Percentiles rank a stretch among this genome's conserved stretches.
phyloP scores from a whole-genome alignment of 2,888 invertebrate genomes.

The Macrosoma leucophasiata region DNA sequence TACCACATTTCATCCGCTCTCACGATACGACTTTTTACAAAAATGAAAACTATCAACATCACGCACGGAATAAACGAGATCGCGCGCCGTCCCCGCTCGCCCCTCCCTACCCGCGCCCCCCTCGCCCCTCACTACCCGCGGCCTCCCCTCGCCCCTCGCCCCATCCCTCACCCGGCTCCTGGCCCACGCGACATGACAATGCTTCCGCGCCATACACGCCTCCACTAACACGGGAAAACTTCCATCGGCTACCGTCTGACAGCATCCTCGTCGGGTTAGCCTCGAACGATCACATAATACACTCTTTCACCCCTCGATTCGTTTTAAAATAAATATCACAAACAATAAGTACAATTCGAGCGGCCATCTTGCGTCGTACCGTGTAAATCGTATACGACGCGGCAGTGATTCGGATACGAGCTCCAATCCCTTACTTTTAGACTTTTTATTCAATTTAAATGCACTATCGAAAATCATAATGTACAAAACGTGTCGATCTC shows the following conservation, averaged over 20 bases:
- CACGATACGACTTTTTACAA: conserved; percentile 77
- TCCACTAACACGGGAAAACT: not conserved
- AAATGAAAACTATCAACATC: conserved; percentile 76
- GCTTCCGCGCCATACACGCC: not conserved
- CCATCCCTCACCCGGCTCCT: not conserved
- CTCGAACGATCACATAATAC: not conserved
- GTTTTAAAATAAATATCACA: conserved; percentile 8
- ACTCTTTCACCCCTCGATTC: conserved; percentile 15
- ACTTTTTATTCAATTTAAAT: conserved; percentile 8
- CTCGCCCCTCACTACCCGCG: conserved; percentile 20
- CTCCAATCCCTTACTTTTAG: no score
- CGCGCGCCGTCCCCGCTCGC: conserved; percentile 40
- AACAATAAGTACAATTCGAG: conserved; percentile 9
- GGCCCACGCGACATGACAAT: not conserved
- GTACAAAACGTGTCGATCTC: conserved; percentile 3
- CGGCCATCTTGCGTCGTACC: conserved; percentile 10
- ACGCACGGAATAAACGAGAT: conserved; percentile 67
- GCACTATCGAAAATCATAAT: conserved; percentile 4
- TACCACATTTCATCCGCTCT: conserved; percentile 69
- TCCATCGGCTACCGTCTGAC: not conserved
- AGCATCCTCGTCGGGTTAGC: not conserved
- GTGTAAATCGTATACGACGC: no score
- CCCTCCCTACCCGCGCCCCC: conserved; percentile 22
- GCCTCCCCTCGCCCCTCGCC: conserved; percentile 14
- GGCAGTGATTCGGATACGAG: conserved; percentile 11